A percentile compares a stretch with the other conserved stretches of the same genome.
Evolutionary conservation across 1,140 invertebrate species (phyloP).

Genomic region (Penaeus indicus): DNA sequence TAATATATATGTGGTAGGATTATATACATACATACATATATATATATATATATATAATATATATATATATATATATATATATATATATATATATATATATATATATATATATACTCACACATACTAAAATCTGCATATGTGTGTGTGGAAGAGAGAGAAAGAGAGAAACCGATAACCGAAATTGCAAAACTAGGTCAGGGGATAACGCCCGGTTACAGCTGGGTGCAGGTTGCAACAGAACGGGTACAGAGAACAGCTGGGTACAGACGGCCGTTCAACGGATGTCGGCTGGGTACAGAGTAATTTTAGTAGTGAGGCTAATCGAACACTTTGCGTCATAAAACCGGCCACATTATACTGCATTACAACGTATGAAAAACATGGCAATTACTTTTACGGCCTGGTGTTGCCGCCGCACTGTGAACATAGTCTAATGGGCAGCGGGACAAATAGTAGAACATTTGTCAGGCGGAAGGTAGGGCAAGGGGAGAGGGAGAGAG

Average conservation of each 20-base stretch:
- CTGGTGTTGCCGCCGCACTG: constrained; percentile 37
- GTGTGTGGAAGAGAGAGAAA: neutral
- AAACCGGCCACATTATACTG: constrained; percentile 38
- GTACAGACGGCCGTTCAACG: too few species aligned
- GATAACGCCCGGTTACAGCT: neutral
- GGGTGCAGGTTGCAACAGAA: neutral
- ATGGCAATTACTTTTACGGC: constrained; percentile 41
- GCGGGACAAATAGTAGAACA: neutral
- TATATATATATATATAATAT: too few species aligned
- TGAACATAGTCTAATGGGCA: constrained; percentile 2
- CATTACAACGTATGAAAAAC: constrained; percentile 47
- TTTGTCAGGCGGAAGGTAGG: too few species aligned
- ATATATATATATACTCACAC: too few species aligned
- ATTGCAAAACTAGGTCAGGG: neutral
- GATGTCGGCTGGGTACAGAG: neutral
- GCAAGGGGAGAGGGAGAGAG: too few species aligned
- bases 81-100: too few species aligned
- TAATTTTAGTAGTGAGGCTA: neutral
- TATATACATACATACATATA: too few species aligned
- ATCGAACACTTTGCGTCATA: constrained; percentile 44
- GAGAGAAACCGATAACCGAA: neutral
- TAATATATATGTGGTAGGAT: too few species aligned
- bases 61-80: too few species aligned
- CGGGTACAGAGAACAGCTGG: too few species aligned
- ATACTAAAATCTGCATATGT: too few species aligned